phyloP scores from a whole-genome alignment of 2,113 vertebrate genomes.

The Phocoena sinus region DNA sequence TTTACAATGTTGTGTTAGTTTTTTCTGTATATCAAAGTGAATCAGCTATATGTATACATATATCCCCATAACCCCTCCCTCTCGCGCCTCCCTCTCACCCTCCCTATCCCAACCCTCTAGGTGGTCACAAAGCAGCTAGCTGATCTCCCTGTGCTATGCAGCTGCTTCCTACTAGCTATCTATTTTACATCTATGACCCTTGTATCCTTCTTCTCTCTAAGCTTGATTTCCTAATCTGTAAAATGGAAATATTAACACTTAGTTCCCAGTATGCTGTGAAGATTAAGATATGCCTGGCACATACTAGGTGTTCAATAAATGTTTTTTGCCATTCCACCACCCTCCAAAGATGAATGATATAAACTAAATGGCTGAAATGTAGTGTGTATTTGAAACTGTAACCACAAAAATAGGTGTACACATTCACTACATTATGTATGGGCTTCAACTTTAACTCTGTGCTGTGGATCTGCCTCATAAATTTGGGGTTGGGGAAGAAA shows the following conservation, averaged over 20 bases:
- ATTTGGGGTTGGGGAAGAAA: background rate
- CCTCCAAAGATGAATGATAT: background rate
- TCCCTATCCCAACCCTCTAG: too few species aligned
- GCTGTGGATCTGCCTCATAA: background rate
- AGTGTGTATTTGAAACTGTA: background rate
- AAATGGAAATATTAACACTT: background rate
- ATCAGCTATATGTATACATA: too few species aligned
- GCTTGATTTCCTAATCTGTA: background rate
- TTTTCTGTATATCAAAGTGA: too few species aligned
- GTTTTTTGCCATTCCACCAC: background rate
- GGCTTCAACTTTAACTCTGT: background rate
- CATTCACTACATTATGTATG: background rate
- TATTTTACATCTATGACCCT: background rate
- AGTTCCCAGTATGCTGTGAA: background rate
- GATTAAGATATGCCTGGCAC: background rate
- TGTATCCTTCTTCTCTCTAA: background rate
- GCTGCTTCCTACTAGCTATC: too few species aligned
- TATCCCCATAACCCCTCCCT: too few species aligned
- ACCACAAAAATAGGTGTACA: background rate
- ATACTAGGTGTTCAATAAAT: background rate
- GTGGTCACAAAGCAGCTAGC: too few species aligned
- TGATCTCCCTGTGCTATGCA: too few species aligned
- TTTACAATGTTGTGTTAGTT: too few species aligned
- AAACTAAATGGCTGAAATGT: background rate
- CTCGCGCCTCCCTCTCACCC: too few species aligned